Percentiles rank a stretch among this genome's conserved stretches.
phyloP scores from a whole-genome alignment of 2,113 vertebrate species.

The Trogon surrucura region DNA sequence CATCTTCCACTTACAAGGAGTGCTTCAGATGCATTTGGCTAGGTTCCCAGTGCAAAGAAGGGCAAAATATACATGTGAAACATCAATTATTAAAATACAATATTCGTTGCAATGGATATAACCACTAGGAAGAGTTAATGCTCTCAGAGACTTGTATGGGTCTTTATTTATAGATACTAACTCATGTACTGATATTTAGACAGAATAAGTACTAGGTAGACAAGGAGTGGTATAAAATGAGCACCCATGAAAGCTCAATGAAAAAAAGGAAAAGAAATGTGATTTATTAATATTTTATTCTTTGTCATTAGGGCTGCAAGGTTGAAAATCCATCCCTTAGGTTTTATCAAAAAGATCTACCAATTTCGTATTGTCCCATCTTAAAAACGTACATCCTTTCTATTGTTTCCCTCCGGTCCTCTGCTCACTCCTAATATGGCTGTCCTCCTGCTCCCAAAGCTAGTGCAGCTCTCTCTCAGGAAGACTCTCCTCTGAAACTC shows the following conservation, averaged over 20 bases:
- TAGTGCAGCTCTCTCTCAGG: not conserved
- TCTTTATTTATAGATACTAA: conserved; percentile 29
- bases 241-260: not conserved
- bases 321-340: not conserved
- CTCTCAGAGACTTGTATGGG: not conserved
- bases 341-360: not conserved
- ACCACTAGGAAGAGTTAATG: not conserved
- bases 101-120: conserved; percentile 7
- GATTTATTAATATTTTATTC: conserved; percentile 17
- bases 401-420: not conserved
- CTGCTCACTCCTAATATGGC: not conserved
- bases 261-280: not conserved
- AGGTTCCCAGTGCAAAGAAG: not conserved
- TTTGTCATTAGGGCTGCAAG: not conserved
- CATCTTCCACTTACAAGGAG: not conserved
- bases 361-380: not conserved
- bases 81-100: conserved; percentile 42
- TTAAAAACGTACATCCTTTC: not conserved
- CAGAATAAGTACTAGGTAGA: not conserved
- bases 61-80: conserved; percentile 22
- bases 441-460: not conserved
- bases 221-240: not conserved
- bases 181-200: conserved; percentile 27
- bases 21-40: not conserved
- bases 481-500: not conserved